Evolutionary conservation across 2,888 invertebrate genomes (phyloP).

Genomic region (Rhingia campestris): DNA sequence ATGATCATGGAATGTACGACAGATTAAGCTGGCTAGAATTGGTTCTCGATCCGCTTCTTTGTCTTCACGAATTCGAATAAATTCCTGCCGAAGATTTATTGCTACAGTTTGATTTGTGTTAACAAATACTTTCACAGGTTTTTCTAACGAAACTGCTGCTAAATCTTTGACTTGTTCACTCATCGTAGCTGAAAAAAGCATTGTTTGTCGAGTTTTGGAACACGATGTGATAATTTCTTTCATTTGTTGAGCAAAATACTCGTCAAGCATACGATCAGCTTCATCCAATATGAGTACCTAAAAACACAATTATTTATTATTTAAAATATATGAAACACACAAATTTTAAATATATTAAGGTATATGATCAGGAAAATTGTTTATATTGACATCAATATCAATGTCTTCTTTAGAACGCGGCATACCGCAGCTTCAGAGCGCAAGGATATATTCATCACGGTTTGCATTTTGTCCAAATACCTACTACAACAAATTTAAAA

Average conservation of each 20-base stretch:
- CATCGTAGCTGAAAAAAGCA: constrained; percentile 99
- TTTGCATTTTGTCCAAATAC: no score
- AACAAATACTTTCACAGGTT: constrained; percentile 97
- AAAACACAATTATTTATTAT: background rate
- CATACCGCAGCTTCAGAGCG: constrained; percentile 79
- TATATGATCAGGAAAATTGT: constrained; percentile 77
- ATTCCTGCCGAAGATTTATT: constrained; percentile 97
- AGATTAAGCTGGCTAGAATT: constrained; percentile 91
- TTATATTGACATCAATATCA: constrained; percentile 45
- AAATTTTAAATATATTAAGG: background rate
- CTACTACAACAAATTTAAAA: background rate
- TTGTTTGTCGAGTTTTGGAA: constrained; percentile 94
- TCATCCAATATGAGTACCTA: constrained; percentile 86
- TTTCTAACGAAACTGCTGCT: constrained; percentile 94
- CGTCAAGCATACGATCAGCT: constrained; percentile 96
- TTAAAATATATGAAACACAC: background rate
- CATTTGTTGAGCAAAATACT: constrained; percentile 99
- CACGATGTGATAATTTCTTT: constrained; percentile 98
- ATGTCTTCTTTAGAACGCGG: constrained; percentile 25
- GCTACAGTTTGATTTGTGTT: constrained; percentile 98
- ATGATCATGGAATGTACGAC: constrained; percentile 94
- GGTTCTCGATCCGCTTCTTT: constrained; percentile 96
- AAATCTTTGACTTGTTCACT: constrained; percentile 98
- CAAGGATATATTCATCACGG: constrained; percentile 82
- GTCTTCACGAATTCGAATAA: constrained; percentile 94